Conservation (phyloP, 2,113 vertebrate species). For the Mustela nigripes region DNA sequence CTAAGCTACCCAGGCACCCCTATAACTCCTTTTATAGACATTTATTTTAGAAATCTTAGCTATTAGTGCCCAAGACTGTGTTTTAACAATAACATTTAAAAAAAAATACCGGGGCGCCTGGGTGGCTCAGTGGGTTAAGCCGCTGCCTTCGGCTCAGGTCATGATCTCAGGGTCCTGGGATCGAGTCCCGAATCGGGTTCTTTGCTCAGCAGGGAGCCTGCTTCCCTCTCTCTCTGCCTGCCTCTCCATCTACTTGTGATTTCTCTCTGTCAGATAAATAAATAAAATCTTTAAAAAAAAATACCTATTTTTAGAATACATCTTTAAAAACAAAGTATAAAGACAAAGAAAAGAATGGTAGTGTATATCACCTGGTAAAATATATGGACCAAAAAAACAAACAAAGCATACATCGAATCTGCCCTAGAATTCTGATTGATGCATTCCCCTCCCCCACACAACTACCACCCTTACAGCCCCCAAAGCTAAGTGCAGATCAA, state of each 20-base stretch:
- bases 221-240: no score
- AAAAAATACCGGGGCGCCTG: no score
- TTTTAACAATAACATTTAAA: conserved; percentile 44
- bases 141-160: no score
- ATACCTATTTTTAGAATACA: not conserved
- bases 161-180: no score
- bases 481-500: not conserved
- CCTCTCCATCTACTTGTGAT: no score
- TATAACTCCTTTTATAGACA: not conserved
- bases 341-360: not conserved
- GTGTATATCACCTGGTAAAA: not conserved
- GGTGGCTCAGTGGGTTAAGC: no score
- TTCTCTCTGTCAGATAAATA: no score
- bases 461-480: not conserved
- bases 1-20: not conserved
- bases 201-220: no score
- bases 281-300: no score
- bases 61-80: not conserved
- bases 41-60: not conserved
- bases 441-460: fast-evolving
- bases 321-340: conserved; percentile 44
- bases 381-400: not conserved
- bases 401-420: not conserved
- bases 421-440: not conserved
- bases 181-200: no score